These are phyloP conservation scores for Agonopterix subpropinquella DNA, from an alignment of 2,888 invertebrate species.

Conservation along the genomic window DNA sequence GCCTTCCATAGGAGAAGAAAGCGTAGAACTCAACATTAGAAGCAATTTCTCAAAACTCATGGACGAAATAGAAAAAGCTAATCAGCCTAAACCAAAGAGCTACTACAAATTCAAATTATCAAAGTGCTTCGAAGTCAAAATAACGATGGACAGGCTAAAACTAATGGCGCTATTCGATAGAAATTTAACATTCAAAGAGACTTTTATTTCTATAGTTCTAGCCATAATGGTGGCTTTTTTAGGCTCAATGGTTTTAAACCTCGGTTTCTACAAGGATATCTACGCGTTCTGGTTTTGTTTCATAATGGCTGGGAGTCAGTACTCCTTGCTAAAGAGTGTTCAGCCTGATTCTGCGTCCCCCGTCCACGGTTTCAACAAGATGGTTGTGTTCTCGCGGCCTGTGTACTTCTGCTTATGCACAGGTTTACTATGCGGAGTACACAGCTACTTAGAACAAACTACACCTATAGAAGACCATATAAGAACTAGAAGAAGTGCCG, in stretches of 20 bases:
- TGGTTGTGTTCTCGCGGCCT: conserved; percentile 94
- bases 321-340: conserved; percentile 96
- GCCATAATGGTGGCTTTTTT: conserved; percentile 90
- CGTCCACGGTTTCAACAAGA: conserved; percentile 97
- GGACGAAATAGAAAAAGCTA: conserved; percentile 71
- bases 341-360: conserved; percentile 99
- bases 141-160: conserved; percentile 94
- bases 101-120: conserved; percentile 86
- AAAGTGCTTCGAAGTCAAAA: conserved; percentile 82
- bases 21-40: conserved; percentile 69
- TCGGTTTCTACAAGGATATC: conserved; percentile 93
- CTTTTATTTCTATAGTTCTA: conserved; percentile 86
- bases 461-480: conserved; percentile 30
- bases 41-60: conserved; percentile 74
- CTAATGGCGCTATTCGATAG: conserved; percentile 94
- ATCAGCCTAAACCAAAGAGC: conserved; percentile 71
- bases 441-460: conserved; percentile 50
- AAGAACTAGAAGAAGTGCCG: conserved; percentile 43
- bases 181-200: conserved; percentile 89
- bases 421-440: conserved; percentile 64
- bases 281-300: conserved; percentile 97
- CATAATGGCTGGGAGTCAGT: conserved; percentile 98
- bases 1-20: conserved; percentile 73
- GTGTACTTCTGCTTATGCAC: conserved; percentile 94
- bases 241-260: conserved; percentile 87